Evolutionary conservation across 1,140 invertebrate species (phyloP).

Genomic region (Probaryconus sp.): DNA sequence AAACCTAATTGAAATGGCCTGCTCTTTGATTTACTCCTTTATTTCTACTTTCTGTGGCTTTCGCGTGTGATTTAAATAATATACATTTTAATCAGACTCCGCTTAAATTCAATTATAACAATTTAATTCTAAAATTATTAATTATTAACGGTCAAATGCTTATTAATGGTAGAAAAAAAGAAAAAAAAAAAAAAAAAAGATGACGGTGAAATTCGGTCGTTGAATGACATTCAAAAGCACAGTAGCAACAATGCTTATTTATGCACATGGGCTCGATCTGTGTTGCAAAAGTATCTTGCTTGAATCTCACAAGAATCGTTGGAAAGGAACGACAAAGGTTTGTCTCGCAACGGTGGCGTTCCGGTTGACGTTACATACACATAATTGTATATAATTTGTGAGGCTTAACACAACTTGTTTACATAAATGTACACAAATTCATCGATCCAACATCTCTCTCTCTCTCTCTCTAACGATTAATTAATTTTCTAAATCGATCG

Average conservation of each 20-base stretch:
- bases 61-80: no score
- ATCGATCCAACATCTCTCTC: conserved; percentile 22
- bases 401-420: conserved; percentile 21
- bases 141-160: no score
- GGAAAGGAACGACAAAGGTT: conserved; percentile 56
- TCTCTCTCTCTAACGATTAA: no score
- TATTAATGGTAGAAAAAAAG: neutral
- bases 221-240: conserved; percentile 37
- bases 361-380: conserved; percentile 37
- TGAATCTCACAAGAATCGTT: conserved; percentile 45
- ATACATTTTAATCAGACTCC: no score
- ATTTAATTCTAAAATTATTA: no score
- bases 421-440: conserved; percentile 38
- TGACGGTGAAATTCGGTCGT: conserved; percentile 11
- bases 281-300: conserved; percentile 52
- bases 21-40: conserved; percentile 17
- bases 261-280: conserved; percentile 48
- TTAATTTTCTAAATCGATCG: conserved; percentile 19
- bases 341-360: conserved; percentile 58
- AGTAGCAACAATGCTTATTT: conserved; percentile 44
- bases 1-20: conserved; percentile 30
- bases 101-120: no score
- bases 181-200: no score
- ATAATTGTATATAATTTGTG: conserved; percentile 55
- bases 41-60: no score